Evolutionary conservation across 2,113 vertebrate species (phyloP), one percentile per base, ranked within the genome.

Genomic region (Cacatua alba): DNA sequence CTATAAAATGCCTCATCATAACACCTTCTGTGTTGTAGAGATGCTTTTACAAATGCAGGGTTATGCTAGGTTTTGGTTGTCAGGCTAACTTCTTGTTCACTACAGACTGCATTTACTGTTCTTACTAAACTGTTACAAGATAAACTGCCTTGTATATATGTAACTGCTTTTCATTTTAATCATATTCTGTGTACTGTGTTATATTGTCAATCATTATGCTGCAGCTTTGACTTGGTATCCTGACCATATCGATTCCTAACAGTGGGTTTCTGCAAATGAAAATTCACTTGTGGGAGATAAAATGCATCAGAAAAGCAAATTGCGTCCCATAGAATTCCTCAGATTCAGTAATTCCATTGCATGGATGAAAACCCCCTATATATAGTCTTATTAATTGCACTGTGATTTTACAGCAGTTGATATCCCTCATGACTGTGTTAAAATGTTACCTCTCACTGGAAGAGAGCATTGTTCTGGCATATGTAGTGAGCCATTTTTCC

Each of bases 171-270:
- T 94, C 70, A 64, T 97, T 97, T 96, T 96, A 91, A 95, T 96
- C 90, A 83, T 91, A 83, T 35, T 86, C 89, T 76, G 84, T 95
- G 75, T 94, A 97, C 92, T 96, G 96, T 85, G 64, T 96, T 96
- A 62, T 82, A 79, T 13, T 71, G 83, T 95, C 71, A 94, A 96
- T 95, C 92, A 68, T 82, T 57, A 43, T 55, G 86, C 78, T 85
- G 81, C 93, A 86, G 96, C 92, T 82, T 97, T 97, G 95, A 97
- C 97, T 97, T 97, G 96, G 97, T 94, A 96, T 91, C 95, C 94
- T 95, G 96, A 95, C 95, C 95, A 25, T 43, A 82, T 85, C 70
- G 20, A 51, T 97, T 90, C 95, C 79, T 72, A 96, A 92, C 77
- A 87, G 86, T 69, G 77, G 69, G 67, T 94, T 92, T 95, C 88